phyloP scores from a whole-genome alignment of 2,888 invertebrate genomes.

The Macrophya alboannulata region DNA sequence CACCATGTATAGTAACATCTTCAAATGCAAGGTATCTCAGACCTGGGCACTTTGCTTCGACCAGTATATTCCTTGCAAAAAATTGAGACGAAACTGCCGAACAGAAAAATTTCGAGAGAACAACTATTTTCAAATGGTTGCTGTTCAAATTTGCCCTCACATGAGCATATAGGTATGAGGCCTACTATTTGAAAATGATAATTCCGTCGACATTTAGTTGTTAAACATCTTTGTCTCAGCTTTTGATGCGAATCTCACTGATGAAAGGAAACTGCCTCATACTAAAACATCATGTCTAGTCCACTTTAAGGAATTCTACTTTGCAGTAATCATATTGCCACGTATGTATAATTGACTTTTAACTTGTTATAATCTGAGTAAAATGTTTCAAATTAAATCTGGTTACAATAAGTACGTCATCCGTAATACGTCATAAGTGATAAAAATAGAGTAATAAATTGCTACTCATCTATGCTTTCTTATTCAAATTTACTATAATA shows the following conservation, averaged over 20 bases:
- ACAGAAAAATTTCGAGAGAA: background rate
- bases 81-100: background rate
- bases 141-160: too few species aligned
- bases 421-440: background rate
- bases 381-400: background rate
- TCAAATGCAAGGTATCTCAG: background rate
- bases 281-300: background rate
- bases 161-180: too few species aligned
- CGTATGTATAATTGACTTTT: background rate
- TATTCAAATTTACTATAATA: slow-evolving; percentile 1
- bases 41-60: background rate
- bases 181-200: too few species aligned
- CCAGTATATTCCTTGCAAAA: background rate
- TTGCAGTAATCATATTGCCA: background rate
- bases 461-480: background rate
- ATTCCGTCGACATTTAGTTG: background rate
- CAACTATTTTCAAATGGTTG: background rate
- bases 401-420: background rate
- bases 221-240: background rate
- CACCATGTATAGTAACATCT: slow-evolving; percentile 12
- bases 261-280: background rate
- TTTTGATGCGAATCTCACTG: background rate
- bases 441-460: background rate
- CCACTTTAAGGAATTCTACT: background rate
- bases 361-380: background rate